phyloP scores from a whole-genome alignment of 2,113 vertebrate genomes.

The Halichoeres trimaculatus region DNA sequence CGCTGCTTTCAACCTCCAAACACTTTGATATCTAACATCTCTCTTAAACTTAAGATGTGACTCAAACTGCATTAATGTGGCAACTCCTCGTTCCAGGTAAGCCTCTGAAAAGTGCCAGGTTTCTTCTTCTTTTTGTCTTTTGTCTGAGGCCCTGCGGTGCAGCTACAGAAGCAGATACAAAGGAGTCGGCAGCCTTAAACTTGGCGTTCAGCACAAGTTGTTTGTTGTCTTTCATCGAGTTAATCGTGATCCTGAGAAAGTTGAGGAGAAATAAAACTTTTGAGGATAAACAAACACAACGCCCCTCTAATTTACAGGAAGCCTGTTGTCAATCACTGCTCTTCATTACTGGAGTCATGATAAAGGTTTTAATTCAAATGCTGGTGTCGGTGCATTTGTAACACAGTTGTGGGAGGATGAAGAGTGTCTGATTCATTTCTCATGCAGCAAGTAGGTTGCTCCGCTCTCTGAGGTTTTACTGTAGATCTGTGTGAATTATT shows the following conservation, averaged over 20 bases:
- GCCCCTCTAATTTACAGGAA: neutral
- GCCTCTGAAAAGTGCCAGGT: constrained; percentile 17
- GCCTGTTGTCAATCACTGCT: neutral
- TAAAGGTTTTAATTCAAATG: neutral
- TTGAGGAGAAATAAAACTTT: neutral
- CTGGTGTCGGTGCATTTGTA: neutral
- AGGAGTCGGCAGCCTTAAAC: neutral
- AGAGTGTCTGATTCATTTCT: constrained; percentile 4
- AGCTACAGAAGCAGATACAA: neutral
- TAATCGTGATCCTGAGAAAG: neutral
- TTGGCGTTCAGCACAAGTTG: neutral
- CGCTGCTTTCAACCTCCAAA: neutral
- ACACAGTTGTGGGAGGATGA: constrained; percentile 2
- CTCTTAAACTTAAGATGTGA: constrained; percentile 44
- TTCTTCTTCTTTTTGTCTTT: neutral
- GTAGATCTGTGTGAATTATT: constrained; percentile 38
- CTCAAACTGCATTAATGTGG: constrained; percentile 48
- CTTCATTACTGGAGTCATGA: neutral
- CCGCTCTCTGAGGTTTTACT: constrained; percentile 17
- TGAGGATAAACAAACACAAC: neutral
- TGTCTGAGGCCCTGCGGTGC: neutral
- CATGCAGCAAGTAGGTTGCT: constrained; percentile 23
- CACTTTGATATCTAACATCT: constrained; percentile 58
- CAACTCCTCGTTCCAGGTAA: constrained; percentile 38
- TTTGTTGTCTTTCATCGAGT: neutral